Evolutionary conservation across 2,113 vertebrate species (phyloP).

Genomic region (Salvator merianae): DNA sequence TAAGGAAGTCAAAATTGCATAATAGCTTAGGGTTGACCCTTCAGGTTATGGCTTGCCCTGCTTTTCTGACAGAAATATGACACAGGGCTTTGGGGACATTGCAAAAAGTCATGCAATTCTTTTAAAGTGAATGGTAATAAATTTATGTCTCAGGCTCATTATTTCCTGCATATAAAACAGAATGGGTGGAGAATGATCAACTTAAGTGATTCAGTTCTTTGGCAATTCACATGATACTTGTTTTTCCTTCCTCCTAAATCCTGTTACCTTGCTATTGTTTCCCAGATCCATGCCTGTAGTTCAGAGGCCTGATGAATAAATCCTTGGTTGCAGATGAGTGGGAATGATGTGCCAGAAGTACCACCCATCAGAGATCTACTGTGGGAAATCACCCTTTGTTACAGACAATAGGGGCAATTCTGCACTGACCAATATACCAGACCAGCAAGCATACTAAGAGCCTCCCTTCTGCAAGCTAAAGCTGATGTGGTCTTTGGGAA

Average conservation of each 20-base stretch:
- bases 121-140: neutral
- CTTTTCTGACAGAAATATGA: constrained; percentile 30
- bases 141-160: neutral
- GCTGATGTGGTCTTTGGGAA: too few species aligned
- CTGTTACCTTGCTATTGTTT: constrained; percentile 13
- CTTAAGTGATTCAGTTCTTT: neutral
- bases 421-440: too few species aligned
- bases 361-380: neutral
- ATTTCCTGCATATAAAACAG: neutral
- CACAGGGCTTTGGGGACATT: constrained; percentile 28
- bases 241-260: neutral
- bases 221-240: neutral
- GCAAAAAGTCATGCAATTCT: constrained; percentile 40
- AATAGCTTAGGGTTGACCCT: constrained; percentile 5
- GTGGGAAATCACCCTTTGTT: constrained; percentile 16
- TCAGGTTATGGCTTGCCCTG: constrained; percentile 19
- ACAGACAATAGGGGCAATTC: neutral
- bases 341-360: constrained; percentile 11
- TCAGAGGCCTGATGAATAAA: constrained; percentile 36
- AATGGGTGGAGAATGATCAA: neutral
- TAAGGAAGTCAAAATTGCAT: neutral
- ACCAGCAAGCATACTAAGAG: too few species aligned
- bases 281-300: neutral
- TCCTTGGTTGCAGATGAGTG: constrained; percentile 1
- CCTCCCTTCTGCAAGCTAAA: too few species aligned